Evolutionary conservation across 1,140 invertebrate species (phyloP).

Genomic region (Eupristina koningsbergeri): DNA sequence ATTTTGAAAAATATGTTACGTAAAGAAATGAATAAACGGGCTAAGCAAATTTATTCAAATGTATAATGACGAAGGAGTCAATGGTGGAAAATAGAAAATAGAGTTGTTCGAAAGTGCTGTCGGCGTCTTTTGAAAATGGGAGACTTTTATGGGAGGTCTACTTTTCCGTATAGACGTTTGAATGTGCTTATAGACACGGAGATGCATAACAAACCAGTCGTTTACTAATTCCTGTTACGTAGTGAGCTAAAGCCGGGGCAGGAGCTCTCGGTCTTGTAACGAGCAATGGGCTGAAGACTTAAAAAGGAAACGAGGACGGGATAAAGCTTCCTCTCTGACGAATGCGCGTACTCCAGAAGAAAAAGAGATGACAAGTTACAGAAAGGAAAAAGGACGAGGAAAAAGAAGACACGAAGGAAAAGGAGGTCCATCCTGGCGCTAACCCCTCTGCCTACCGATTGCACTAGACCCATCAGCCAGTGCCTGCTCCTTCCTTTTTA

Average conservation of each 20-base stretch:
- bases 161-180: background rate
- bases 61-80: conserved; percentile 38
- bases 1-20: too few species aligned
- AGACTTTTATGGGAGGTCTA: conserved; percentile 44
- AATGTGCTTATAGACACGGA: background rate
- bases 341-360: conserved; percentile 13
- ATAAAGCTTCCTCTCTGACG: conserved; percentile 25
- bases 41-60: conserved; percentile 28
- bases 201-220: conserved; percentile 46
- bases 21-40: conserved; percentile 37
- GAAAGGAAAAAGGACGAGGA: conserved; percentile 38
- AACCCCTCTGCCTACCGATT: conserved; percentile 59
- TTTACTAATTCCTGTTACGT: conserved; percentile 69
- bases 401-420: conserved; percentile 55
- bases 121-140: background rate
- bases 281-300: conserved; percentile 43
- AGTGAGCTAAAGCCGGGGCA: conserved; percentile 62
- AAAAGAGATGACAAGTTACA: conserved; percentile 28
- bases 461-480: conserved; percentile 56
- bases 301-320: conserved; percentile 49
- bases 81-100: conserved; percentile 31
- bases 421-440: conserved; percentile 50
- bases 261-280: conserved; percentile 30
- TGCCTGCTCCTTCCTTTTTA: conserved; percentile 13
- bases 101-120: conserved; percentile 52